Evolutionary conservation across 2,113 vertebrate species (phyloP).

Genomic region (Symphodus melops): DNA sequence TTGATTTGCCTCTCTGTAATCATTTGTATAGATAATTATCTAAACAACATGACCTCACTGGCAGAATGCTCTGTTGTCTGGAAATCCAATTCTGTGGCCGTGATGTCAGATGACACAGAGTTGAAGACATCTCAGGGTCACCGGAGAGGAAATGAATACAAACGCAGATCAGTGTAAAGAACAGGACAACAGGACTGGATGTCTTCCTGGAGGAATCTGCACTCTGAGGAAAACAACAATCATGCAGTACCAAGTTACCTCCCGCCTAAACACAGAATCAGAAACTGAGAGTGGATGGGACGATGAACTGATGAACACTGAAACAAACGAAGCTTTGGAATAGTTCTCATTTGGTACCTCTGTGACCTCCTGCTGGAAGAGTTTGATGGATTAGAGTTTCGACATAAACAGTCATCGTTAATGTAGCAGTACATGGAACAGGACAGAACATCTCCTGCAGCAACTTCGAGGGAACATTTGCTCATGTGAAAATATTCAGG

Average conservation of each 20-base stretch:
- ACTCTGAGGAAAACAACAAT: slow-evolving; percentile 69
- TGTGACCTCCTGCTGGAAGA: slow-evolving; percentile 39
- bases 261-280: slow-evolving; percentile 66
- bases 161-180: slow-evolving; percentile 69
- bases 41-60: slow-evolving; percentile 43
- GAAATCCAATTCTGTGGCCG: slow-evolving; percentile 68
- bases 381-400: no score
- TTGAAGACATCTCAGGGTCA: slow-evolving; percentile 68
- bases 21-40: slow-evolving; percentile 26
- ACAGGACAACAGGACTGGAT: slow-evolving; percentile 61
- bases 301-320: slow-evolving; percentile 11
- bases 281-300: slow-evolving; percentile 40
- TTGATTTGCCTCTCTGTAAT: slow-evolving; percentile 4
- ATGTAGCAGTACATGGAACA: neutral
- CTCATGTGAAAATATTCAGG: slow-evolving; percentile 7
- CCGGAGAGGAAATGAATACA: slow-evolving; percentile 65
- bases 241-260: slow-evolving; percentile 79
- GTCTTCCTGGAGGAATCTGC: slow-evolving; percentile 53
- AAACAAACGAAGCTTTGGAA: slow-evolving; percentile 20
- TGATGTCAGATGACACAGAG: slow-evolving; percentile 62
- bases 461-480: neutral
- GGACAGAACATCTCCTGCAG: neutral
- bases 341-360: slow-evolving; percentile 39
- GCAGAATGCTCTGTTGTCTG: slow-evolving; percentile 65
- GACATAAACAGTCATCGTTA: neutral